Conservation (phyloP, 2,888 invertebrate species). For the Lumbricus terrestris region DNA sequence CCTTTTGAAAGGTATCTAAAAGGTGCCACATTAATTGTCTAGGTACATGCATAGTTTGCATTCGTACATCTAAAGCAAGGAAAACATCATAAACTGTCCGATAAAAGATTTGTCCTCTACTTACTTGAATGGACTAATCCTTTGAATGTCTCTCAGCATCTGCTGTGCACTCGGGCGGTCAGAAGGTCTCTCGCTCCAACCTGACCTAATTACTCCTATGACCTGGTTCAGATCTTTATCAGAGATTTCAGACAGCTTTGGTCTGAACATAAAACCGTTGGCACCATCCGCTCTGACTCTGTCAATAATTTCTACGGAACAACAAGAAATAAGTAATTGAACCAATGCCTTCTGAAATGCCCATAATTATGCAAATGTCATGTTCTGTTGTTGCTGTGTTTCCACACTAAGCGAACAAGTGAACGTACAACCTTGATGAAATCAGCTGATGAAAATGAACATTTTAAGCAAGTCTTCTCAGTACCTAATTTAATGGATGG, state of each 20-base stretch:
- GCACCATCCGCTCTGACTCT: slow-evolving; percentile 17
- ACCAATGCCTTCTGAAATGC: no score
- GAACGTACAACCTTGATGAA: no score
- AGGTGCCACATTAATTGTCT: no score
- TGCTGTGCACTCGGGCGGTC: slow-evolving; percentile 43
- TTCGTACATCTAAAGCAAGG: no score
- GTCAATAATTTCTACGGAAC: slow-evolving; percentile 19
- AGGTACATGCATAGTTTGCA: no score
- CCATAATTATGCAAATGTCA: no score
- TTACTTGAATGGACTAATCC: slow-evolving; percentile 47
- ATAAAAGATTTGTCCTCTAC: neutral
- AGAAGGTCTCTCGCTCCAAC: slow-evolving; percentile 48
- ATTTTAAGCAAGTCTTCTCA: neutral
- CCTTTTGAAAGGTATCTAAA: no score
- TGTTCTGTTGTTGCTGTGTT: neutral
- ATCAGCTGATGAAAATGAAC: neutral
- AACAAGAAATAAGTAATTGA: neutral
- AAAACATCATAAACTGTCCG: no score
- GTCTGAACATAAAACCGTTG: slow-evolving; percentile 24
- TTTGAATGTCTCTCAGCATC: slow-evolving; percentile 44
- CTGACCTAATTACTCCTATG: slow-evolving; percentile 42
- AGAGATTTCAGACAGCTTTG: slow-evolving; percentile 25
- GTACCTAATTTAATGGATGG: neutral
- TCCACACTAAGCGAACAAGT: neutral
- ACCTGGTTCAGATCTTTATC: slow-evolving; percentile 20